Percentiles rank a stretch among this genome's conserved stretches.
phyloP scores from a whole-genome alignment of 2,888 invertebrate genomes.

The Aelia acuminata region DNA sequence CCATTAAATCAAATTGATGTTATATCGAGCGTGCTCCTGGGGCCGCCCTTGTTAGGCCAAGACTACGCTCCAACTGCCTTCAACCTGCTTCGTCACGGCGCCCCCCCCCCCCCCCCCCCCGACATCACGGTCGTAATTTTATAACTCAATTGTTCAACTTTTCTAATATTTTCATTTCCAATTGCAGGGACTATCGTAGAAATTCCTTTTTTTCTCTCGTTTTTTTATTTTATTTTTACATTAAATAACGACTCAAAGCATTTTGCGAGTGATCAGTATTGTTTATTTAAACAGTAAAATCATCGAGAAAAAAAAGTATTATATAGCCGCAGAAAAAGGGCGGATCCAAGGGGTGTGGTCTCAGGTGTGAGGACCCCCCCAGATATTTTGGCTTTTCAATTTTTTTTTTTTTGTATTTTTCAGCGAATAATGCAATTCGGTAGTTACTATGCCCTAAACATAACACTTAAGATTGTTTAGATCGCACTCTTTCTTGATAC shows the following conservation, averaged over 20 bases:
- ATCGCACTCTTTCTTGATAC: too few species aligned
- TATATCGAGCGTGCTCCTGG: slow-evolving; percentile 17
- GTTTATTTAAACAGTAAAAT: neutral
- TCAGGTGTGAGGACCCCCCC: too few species aligned
- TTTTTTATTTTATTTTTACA: too few species aligned
- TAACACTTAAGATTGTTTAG: too few species aligned
- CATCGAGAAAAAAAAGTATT: too few species aligned
- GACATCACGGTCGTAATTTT: neutral
- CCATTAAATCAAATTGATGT: slow-evolving; percentile 32
- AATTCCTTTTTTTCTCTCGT: neutral
- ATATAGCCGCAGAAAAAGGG: too few species aligned
- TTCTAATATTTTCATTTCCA: neutral
- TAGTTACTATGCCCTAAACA: too few species aligned
- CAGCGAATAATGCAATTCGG: too few species aligned
- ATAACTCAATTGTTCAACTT: slow-evolving; percentile 4
- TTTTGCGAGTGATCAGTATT: neutral
- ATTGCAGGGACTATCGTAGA: neutral
- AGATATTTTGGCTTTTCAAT: too few species aligned
- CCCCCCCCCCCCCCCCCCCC: neutral
- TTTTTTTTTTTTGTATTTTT: too few species aligned
- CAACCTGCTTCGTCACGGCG: neutral
- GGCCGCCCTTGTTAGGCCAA: neutral
- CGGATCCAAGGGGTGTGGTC: too few species aligned
- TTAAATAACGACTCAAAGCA: neutral
- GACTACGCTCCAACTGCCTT: slow-evolving; percentile 15